Evolutionary conservation across 2,113 vertebrate species (phyloP), one percentile per base, ranked within the genome.

Genomic region (Colius striatus): DNA sequence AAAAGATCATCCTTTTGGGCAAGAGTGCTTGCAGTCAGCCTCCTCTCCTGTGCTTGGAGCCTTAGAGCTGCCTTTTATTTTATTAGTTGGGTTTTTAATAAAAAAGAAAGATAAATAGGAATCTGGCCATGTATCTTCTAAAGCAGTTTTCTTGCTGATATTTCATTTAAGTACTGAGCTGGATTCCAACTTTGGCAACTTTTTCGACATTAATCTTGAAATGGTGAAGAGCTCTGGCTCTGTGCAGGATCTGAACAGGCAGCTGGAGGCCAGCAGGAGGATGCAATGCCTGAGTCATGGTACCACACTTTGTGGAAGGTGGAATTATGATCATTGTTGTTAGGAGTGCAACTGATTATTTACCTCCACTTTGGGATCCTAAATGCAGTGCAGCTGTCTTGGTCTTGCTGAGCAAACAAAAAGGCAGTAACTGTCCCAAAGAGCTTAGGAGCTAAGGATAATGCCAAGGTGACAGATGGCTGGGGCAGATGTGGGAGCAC

Each of bases 81-180:
- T 81, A 92, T 95, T 93, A 96, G 63, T 7, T 61, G 76, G 29
- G 2, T 45, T 86, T 95, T 93, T 94, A 96, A 97, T 97, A 95
- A 95, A 85, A 91, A 90, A 84, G 92, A 95, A 34, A 86, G 90
- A 90, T 27, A 92, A 96, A 93, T 88, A 90, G 96, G 94, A 95
- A 78, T 78, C 45, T 34, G 90, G 90, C 94, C 93, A 96, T 38
- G 32, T 20, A 26, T 38, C 60, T 54, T 34, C 86, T 47, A 5
- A 50, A 95, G 66, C 79, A 63, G 3, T 66, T 60, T 84, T 84
- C 70, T 38, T 80, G 83, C 91, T 94, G 93, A 95, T 84, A 13
- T 38, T 90, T 95, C 94, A 92, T 55, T 70, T 73, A 41, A n/a
- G 82, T 4, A 2, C 51, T 6, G 54, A 91, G 10, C 15, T 48